Evolutionary conservation across 2,888 invertebrate species (phyloP).

Genomic region (Leucophenga maculata): DNA sequence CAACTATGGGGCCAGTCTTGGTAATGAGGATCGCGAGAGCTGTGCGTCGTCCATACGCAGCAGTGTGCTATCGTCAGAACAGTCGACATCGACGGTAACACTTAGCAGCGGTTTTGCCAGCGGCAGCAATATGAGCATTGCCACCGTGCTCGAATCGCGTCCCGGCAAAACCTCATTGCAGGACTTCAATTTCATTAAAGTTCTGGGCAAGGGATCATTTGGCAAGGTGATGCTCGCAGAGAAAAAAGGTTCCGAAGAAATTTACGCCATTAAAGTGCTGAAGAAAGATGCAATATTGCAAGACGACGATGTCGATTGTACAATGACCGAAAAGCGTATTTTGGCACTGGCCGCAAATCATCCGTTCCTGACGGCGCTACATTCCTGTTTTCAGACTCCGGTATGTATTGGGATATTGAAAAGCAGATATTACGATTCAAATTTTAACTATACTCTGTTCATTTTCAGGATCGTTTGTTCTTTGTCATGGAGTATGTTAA

Average conservation of each 20-base stretch:
- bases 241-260: slow-evolving; percentile 91
- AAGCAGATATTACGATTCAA: neutral
- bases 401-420: slow-evolving; percentile 68
- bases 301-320: slow-evolving; percentile 99
- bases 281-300: slow-evolving; percentile 99
- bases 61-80: slow-evolving; percentile 57
- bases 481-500: slow-evolving; percentile 99
- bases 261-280: slow-evolving; percentile 89
- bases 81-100: slow-evolving; percentile 54
- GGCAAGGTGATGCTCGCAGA: slow-evolving; percentile 99
- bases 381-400: slow-evolving; percentile 97
- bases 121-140: slow-evolving; percentile 64
- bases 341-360: slow-evolving; percentile 96
- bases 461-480: slow-evolving; percentile 86
- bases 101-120: slow-evolving; percentile 61
- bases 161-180: slow-evolving; percentile 80
- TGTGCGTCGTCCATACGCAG: slow-evolving; percentile 59
- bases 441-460: neutral
- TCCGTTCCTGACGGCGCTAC: slow-evolving; percentile 97
- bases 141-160: slow-evolving; percentile 61
- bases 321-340: slow-evolving; percentile 98
- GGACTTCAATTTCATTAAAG: slow-evolving; percentile 98
- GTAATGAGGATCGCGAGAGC: slow-evolving; percentile 61
- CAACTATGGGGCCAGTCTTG: slow-evolving; percentile 71
- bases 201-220: slow-evolving; percentile 98